phyloP scores from a whole-genome alignment of 2,797 vertebrate genomes.

The Urocyon cinereoargenteus region DNA sequence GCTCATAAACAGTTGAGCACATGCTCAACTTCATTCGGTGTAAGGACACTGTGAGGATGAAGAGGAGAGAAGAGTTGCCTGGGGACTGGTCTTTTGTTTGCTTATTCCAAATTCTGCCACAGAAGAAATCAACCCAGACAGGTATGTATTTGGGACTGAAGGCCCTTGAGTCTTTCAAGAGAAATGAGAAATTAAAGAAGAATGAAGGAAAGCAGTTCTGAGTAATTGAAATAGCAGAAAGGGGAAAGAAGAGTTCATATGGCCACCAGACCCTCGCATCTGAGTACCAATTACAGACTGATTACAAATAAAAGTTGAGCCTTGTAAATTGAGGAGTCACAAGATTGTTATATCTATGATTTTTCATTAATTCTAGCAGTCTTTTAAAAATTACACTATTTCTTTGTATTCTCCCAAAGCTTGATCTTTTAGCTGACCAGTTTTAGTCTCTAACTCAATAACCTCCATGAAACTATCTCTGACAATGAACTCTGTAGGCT shows the following conservation, averaged over 20 bases:
- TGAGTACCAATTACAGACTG: neutral
- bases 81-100: neutral
- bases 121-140: neutral
- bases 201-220: neutral
- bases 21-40: neutral
- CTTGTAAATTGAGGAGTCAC: neutral
- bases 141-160: neutral
- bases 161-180: neutral
- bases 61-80: neutral
- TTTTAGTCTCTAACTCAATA: neutral
- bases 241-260: neutral
- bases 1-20: neutral
- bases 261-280: neutral
- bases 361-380: neutral
- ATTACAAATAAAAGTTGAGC: neutral
- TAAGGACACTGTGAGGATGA: neutral
- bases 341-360: neutral
- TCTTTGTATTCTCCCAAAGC: neutral
- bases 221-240: slow-evolving; percentile 1
- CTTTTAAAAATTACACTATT: neutral
- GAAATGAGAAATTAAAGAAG: neutral
- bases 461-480: neutral
- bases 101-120: neutral
- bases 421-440: neutral
- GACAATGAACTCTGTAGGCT: neutral